Evolutionary conservation across 2,888 invertebrate species (phyloP), one percentile per base, ranked within the genome.

Genomic region (Cistogaster globosa): DNA sequence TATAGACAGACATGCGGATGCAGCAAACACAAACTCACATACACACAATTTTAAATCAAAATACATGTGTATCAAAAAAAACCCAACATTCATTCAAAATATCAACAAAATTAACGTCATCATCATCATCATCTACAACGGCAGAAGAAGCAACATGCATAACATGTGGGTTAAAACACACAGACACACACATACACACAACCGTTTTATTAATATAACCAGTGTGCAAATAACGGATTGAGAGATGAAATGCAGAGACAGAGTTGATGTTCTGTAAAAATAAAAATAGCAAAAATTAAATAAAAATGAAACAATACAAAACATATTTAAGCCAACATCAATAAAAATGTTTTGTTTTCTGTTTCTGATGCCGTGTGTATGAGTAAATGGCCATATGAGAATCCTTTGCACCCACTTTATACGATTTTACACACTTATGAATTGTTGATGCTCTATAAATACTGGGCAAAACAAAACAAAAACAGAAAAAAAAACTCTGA

Each of bases 261-360:
- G 63, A n/a, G 51, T 6, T 18, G 3, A 18, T 18, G 51, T 9
- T 9, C 51, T 7, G 18, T 0, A 58, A 63, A 45, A 42, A 18
- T 16, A 48, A n/a, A 7, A 68, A 55, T 7, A 16, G 20, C 18
- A 48, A 22, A 68, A 67, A 55, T 45, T 36, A 4, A 67, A 82
- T 55, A 45, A 71, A 42, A 76, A 76, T 69, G 57, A 57, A 76
- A 82, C 51, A 83, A 72, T 22, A 26, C 32, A 65, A 72, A 65
- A 82, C 63, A 79, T 79, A 78, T 74, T 83, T 79, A 69, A 75
- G 69, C 69, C 75, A 75, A 84, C 69, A 84, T 60, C 63, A 84
- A 65, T 75, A 79, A 69, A 75, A 79, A 79, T 84, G 75, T 71
- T 79, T 79, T 84, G 75, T 71, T 79, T 79, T 75, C 36, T 38